Percentiles rank a stretch among this genome's conserved stretches.
These are phyloP conservation scores for Drosophila multiciliata DNA, from an alignment of 2,888 invertebrate genomes.

Conservation along the genomic window DNA sequence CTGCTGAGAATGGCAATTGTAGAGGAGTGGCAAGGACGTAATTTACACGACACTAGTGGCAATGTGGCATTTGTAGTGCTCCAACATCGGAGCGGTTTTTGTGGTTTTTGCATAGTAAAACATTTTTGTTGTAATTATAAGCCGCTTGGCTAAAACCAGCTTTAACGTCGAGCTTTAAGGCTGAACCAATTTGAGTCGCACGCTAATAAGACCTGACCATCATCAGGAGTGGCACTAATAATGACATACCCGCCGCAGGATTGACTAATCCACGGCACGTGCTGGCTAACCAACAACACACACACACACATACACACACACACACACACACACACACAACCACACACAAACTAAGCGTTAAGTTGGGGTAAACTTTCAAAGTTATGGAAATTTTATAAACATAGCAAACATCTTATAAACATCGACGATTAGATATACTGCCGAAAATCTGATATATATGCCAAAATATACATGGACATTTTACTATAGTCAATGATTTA, in stretches of 20 bases:
- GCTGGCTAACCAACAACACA: conserved; percentile 34
- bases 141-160: conserved; percentile 46
- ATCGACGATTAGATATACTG: conserved; percentile 13
- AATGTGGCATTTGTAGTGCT: conserved; percentile 14
- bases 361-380: conserved; percentile 21
- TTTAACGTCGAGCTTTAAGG: conserved; percentile 17
- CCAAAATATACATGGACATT: no score
- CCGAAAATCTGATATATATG: neutral
- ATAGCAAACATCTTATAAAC: neutral
- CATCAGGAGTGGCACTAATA: neutral
- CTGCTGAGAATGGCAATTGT: conserved; percentile 20
- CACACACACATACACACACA: conserved; percentile 16
- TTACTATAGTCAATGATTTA: neutral
- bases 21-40: neutral
- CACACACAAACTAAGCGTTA: conserved; percentile 12
- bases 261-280: conserved; percentile 62
- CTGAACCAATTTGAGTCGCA: conserved; percentile 3
- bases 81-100: neutral
- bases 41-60: neutral
- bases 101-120: conserved; percentile 32
- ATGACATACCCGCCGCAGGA: conserved; percentile 34
- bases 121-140: conserved; percentile 53
- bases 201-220: conserved; percentile 21
- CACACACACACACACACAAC: conserved; percentile 25
- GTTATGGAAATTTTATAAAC: conserved; percentile 55